These are phyloP conservation scores for Peromyscus nudipes DNA, from an alignment of 2,797 vertebrate genomes.

Conservation along the genomic window DNA sequence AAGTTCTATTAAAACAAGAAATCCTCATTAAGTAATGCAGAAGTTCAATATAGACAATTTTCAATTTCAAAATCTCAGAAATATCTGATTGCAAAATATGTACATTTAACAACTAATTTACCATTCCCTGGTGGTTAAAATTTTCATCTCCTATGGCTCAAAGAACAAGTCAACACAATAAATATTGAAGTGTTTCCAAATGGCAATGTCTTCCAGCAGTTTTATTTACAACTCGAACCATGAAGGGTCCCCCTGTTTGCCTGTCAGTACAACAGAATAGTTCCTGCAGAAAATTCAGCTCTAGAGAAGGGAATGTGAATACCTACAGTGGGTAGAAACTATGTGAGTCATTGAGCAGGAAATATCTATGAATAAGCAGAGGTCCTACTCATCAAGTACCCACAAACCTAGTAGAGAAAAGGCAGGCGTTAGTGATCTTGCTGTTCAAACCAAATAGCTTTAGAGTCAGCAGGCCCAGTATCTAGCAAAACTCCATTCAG, in stretches of 20 bases:
- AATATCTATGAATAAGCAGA: not conserved
- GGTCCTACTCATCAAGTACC: not conserved
- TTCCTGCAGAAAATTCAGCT: conserved; percentile 23
- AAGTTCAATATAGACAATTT: not conserved
- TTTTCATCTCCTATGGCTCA: conserved; percentile 20
- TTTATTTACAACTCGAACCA: conserved; percentile 45
- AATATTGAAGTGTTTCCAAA: not conserved
- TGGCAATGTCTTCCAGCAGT: not conserved
- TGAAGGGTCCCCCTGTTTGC: not conserved
- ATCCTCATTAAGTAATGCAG: not conserved
- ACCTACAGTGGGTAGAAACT: conserved; percentile 36
- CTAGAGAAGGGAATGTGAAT: not conserved
- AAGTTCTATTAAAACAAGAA: conserved; percentile 21
- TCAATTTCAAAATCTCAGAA: conserved; percentile 45
- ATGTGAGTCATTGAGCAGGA: not conserved
- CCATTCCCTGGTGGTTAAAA: not conserved
- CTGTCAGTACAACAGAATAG: not conserved
- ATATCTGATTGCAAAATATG: conserved; percentile 20
- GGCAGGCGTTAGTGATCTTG: not conserved
- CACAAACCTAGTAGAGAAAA: not conserved
- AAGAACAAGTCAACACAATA: not conserved
- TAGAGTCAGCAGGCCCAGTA: not conserved
- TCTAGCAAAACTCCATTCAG: not conserved
- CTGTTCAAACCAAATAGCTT: not conserved
- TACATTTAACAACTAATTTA: conserved; percentile 45